Percentiles rank a stretch among this genome's conserved stretches.
Evolutionary conservation across 2,797 vertebrate genomes (phyloP).

Genomic region (Macropus fuliginosus): DNA sequence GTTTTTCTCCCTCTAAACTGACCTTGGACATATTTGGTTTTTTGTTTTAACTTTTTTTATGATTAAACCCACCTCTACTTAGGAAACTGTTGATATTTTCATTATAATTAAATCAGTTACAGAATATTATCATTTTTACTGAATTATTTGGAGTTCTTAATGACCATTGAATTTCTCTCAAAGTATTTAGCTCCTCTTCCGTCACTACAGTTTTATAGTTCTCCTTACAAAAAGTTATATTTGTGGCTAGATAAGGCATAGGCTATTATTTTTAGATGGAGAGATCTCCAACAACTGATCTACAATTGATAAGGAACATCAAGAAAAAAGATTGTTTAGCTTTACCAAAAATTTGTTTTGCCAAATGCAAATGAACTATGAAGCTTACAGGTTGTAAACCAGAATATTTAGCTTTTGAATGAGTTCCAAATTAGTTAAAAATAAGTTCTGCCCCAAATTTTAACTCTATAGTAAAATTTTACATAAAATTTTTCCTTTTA

Average conservation of each 20-base stretch:
- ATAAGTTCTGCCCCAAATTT: neutral
- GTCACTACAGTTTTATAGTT: neutral
- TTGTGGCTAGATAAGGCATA: neutral
- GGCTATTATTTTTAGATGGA: neutral
- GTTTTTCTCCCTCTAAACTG: neutral
- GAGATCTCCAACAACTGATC: neutral
- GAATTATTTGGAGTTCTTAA: neutral
- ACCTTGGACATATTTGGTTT: neutral
- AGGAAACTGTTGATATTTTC: neutral
- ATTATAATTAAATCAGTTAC: neutral
- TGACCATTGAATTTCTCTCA: neutral
- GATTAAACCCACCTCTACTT: neutral
- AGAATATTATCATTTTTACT: neutral
- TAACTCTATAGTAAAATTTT: conserved; percentile 34
- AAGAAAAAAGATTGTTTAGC: conserved; percentile 21
- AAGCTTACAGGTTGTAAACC: conserved; percentile 44
- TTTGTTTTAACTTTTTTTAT: neutral
- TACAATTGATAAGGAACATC: neutral
- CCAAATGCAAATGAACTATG: conserved; percentile 24
- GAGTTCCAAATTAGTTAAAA: conserved; percentile 35
- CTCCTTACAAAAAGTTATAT: neutral
- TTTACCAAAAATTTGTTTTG: conserved; percentile 34
- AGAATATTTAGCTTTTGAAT: conserved; percentile 41
- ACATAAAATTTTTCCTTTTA: conserved; percentile 10
- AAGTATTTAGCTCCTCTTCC: neutral